Conservation (phyloP, 2,797 vertebrate species). For the Allochrocebus solatus region DNA sequence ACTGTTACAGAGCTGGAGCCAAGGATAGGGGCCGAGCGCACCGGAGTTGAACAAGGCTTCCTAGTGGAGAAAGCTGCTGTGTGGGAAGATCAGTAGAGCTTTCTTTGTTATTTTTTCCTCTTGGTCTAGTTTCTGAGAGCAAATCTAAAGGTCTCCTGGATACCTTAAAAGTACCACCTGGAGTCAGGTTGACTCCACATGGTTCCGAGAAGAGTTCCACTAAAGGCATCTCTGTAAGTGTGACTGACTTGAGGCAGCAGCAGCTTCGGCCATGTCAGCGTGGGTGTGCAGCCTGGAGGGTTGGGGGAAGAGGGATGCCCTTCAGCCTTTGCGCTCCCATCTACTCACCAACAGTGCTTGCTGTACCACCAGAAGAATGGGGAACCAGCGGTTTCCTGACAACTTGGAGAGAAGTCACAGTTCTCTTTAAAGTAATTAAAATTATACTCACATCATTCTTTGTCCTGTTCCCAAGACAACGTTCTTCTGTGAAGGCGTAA, state of each 20-base stretch:
- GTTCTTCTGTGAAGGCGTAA: not conserved
- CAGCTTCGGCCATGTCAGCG: accelerated
- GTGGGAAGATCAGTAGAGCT: not conserved
- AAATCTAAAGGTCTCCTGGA: not conserved
- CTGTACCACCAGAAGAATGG: not conserved
- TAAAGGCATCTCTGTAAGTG: not conserved
- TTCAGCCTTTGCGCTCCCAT: not conserved
- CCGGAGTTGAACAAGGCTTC: not conserved
- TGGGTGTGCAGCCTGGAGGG: not conserved
- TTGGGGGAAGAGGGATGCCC: not conserved
- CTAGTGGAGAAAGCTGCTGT: not conserved
- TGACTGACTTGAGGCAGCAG: not conserved
- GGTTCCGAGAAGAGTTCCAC: not conserved
- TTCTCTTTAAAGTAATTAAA: constrained; percentile 41
- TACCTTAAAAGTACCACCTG: not conserved
- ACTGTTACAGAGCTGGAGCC: not conserved
- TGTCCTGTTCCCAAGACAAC: constrained; percentile 1
- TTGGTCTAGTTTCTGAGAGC: not conserved
- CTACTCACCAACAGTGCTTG: not conserved
- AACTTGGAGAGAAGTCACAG: not conserved
- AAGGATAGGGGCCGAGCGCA: not conserved
- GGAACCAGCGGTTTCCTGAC: constrained; percentile 21
- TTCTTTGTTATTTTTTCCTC: not conserved
- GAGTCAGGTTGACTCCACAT: not conserved
- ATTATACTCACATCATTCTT: not conserved